These are phyloP conservation scores for Helobdella robusta DNA, from an alignment of 2,888 invertebrate species.

Conservation along the genomic window DNA sequence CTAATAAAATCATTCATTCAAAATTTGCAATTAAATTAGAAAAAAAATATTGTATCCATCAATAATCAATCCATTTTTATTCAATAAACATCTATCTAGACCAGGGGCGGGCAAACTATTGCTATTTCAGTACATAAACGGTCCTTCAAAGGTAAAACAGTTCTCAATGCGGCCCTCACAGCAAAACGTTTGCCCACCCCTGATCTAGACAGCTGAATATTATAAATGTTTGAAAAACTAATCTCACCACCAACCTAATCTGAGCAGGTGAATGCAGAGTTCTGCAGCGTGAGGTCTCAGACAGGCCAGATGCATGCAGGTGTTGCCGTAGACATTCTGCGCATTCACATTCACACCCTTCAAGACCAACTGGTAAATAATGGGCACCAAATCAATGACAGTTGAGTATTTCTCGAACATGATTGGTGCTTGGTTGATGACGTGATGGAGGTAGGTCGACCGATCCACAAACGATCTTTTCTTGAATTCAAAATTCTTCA, in stretches of 20 bases:
- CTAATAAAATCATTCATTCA: no score
- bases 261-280: conserved; percentile 36
- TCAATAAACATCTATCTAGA: no score
- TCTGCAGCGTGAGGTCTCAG: conserved; percentile 34
- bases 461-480: conserved; percentile 27
- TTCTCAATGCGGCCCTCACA: no score
- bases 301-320: conserved; percentile 38
- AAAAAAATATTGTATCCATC: no score
- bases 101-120: no score
- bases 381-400: conserved; percentile 30
- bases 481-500: conserved; percentile 17
- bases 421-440: conserved; percentile 30
- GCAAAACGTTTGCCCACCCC: no score
- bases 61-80: no score
- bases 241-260: conserved; percentile 38
- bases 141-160: no score
- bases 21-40: no score
- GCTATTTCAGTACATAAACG: no score
- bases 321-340: conserved; percentile 38
- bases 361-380: conserved; percentile 36
- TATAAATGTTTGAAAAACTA: no score
- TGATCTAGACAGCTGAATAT: no score
- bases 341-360: conserved; percentile 36
- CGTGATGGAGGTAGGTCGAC: conserved; percentile 32
- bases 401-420: conserved; percentile 26